A percentile compares a stretch with the other conserved stretches of the same genome.
These are phyloP conservation scores for Chloropsis cyanopogon DNA, from an alignment of 2,113 vertebrate species.

Conservation along the genomic window DNA sequence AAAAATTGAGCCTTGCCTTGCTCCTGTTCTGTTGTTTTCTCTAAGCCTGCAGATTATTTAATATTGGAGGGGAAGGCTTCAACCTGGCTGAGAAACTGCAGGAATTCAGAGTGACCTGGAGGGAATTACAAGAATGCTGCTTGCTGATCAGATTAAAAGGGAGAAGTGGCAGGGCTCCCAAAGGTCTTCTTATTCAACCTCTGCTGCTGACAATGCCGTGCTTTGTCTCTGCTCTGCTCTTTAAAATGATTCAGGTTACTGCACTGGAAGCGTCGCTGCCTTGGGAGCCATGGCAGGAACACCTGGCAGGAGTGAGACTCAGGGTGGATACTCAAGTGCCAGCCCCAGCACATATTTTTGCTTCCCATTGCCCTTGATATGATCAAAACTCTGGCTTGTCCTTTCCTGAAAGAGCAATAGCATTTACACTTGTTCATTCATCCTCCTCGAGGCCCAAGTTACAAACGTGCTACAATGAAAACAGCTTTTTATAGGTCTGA, in stretches of 20 bases:
- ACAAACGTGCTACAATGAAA: fast-evolving
- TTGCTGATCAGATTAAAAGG: constrained; percentile 68
- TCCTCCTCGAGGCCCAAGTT: background rate
- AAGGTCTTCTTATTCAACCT: constrained; percentile 61
- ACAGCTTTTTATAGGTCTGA: background rate
- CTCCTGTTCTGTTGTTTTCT: background rate
- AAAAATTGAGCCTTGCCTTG: background rate
- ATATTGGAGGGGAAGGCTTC: constrained; percentile 32
- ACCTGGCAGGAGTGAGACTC: background rate
- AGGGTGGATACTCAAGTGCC: background rate
- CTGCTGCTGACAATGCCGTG: constrained; percentile 32
- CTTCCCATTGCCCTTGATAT: background rate
- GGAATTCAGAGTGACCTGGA: constrained; percentile 64
- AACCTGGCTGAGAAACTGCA: constrained; percentile 67
- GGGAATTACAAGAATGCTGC: constrained; percentile 66
- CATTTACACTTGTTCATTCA: background rate
- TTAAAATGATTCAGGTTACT: constrained; percentile 46
- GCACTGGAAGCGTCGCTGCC: background rate
- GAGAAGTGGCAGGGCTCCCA: constrained; percentile 53
- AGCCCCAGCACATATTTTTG: background rate
- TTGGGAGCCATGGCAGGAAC: background rate
- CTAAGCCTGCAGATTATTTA: constrained; percentile 55
- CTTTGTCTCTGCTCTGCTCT: constrained; percentile 59
- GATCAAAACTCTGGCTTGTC: background rate
- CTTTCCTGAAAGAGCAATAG: background rate